A percentile compares a stretch with the other conserved stretches of the same genome.
Conservation (phyloP, 1,140 invertebrate genomes). For the Drosophila melanica region DNA sequence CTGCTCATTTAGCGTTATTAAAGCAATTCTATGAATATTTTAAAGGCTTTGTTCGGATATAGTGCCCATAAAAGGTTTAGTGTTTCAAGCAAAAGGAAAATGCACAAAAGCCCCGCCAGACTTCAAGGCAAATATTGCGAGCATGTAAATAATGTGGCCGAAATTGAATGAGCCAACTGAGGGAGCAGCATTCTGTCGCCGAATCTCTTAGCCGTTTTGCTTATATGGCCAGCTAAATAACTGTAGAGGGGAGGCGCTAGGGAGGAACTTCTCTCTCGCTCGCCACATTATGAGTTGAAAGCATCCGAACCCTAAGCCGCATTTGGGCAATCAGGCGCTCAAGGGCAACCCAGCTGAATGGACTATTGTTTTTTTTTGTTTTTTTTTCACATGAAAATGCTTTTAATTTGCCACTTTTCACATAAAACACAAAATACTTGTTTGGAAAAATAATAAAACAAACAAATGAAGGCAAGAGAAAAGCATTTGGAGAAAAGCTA, state of each 20-base stretch:
- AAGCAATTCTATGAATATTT: constrained; percentile 82
- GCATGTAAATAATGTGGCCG: constrained; percentile 60
- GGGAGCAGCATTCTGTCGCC: constrained; percentile 13
- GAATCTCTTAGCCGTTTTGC: constrained; percentile 2
- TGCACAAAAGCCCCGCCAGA: constrained; percentile 32
- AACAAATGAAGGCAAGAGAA: constrained; percentile 1
- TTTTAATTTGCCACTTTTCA: constrained; percentile 65
- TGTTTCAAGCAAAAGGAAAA: constrained; percentile 50
- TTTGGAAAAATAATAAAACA: constrained; percentile 10
- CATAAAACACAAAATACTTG: constrained; percentile 23
- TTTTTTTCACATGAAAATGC: constrained; percentile 70
- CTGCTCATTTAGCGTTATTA: constrained; percentile 77
- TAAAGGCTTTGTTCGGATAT: constrained; percentile 61
- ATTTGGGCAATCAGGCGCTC: constrained; percentile 70
- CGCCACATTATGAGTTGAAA: constrained; percentile 36
- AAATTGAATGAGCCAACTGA: constrained; percentile 6
- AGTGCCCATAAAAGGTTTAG: constrained; percentile 68
- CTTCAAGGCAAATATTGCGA: constrained; percentile 57
- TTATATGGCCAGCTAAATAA: constrained; percentile 27
- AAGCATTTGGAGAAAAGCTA: constrained; percentile 16
- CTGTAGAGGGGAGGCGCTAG: neutral
- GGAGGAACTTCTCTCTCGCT: neutral
- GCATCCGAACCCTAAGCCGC: constrained; percentile 59
- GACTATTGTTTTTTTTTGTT: constrained; percentile 56
- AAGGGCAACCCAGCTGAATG: constrained; percentile 61